phyloP scores from a whole-genome alignment of 1,140 invertebrate genomes.

The Drosophila melanica region DNA sequence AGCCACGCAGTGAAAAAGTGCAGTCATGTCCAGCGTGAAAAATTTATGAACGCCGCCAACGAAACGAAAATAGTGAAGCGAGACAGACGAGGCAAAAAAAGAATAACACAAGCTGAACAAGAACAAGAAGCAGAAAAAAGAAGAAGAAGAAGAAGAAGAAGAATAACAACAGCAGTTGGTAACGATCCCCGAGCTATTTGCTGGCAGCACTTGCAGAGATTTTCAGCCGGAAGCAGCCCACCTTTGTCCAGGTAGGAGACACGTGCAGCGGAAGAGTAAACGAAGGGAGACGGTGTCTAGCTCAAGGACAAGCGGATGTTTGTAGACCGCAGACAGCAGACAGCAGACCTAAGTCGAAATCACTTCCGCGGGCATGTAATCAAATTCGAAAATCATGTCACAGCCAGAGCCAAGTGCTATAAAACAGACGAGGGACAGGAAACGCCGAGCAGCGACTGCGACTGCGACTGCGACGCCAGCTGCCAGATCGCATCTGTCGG shows the following conservation, averaged over 20 bases:
- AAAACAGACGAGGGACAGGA: conserved; percentile 60
- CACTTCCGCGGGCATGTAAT: conserved; percentile 55
- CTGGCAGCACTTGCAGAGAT: background rate
- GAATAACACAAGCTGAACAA: background rate
- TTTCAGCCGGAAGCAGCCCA: background rate
- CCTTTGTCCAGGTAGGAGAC: conserved; percentile 54
- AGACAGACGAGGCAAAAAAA: background rate
- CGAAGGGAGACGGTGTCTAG: conserved; percentile 20
- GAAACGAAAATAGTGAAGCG: conserved; percentile 21
- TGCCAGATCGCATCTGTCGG: background rate
- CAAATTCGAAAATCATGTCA: conserved; percentile 71
- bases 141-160: background rate
- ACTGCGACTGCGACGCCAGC: conserved; percentile 5
- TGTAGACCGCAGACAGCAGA: conserved; percentile 36
- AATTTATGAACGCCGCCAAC: conserved; percentile 55
- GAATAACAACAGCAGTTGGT: conserved; percentile 3
- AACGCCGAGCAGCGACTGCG: conserved; percentile 32
- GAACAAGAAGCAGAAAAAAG: background rate
- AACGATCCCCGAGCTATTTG: conserved; percentile 2
- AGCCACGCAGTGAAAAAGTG: conserved; percentile 40
- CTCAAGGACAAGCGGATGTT: conserved; percentile 80
- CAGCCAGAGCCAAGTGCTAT: conserved; percentile 24
- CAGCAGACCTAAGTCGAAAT: no score
- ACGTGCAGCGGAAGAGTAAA: conserved; percentile 40
- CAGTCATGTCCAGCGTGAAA: conserved; percentile 56